Base-by-base conservation (phyloP, 2,797 vertebrate genomes). In the Poeciliopsis infans region DNA sequence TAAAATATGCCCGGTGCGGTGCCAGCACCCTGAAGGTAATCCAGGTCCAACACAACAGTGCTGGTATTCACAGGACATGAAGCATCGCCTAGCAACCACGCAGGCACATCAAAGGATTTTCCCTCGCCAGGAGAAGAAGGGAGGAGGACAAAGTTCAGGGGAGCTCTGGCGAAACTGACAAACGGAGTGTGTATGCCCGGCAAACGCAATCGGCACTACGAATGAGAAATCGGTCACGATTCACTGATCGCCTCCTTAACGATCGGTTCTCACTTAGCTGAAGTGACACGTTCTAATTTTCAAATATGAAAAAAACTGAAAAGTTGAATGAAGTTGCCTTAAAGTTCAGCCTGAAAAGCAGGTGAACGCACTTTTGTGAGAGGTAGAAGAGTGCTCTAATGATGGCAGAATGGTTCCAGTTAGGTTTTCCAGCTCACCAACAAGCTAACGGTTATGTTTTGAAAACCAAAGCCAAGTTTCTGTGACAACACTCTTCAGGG, bases 41-140 rank as follows among this genome's bases (percentile, higher is more conserved):
- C 85, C 88, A 87, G 86, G 85, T 89, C 86, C 75, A 85, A 80
- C 78, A 85, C 85, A 87, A 91, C 91, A 93, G 89, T 75, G 77
- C 83, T 88, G 88, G 88, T 92, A 90, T 95, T 95, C 92, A 93
- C 88, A 59, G 83, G 83, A 80, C 83, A 72, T 82, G 61, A 20
- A 15, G 61, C 72, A 76, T 93, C 84, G 80, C 93, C 85, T 91
- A 92, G 94, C 93, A 95, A 94, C 94, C 31, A 64, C 79, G 78
- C 46, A 0, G 85, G 61, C 74, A 91, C 82, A 83, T 90, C 85
- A 90, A 92, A 88, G 83, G 77, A 66, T 11, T 25, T 57, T 80
- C 84, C 59, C 51, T 57, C 83, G 84, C 76, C 76, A 83, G 36
- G 23, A 61, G 66, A 68, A 70, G 47, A 55, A 51, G 47, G 64